Evolutionary conservation across 2,888 invertebrate genomes (phyloP), one percentile per base, ranked within the genome.

Genomic region (Melieria crassipennis): DNA sequence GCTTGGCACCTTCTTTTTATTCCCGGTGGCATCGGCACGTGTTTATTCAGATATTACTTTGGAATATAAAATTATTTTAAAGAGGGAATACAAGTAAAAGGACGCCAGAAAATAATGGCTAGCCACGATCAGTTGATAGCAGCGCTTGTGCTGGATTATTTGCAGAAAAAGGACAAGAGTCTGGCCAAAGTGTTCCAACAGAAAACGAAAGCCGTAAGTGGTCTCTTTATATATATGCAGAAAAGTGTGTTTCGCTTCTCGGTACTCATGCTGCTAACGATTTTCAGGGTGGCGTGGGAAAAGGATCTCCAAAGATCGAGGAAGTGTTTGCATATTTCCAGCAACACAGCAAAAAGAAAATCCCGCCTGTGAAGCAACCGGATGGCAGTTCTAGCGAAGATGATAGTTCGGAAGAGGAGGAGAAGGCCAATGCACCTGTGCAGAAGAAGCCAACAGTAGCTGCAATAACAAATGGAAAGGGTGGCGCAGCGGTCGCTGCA

Each of bases 141-240:
- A 78, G 90, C 92, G 5, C 83, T 94, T 70, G 88, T 93, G 72
- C 89, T 91, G 76, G 91, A 93, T 76, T 91, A 89, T 88, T 85
- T 94, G 71, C 83, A 87, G 72, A 90, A 88, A 76, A 88, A 89
- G 76, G 91, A 93, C 81, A 91, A 91, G 83, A 87, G 89, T 6
- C 81, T 94, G 47, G 94, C 94, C 0, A 89, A 90, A 79, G 88
- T 91, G 65, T 93, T 92, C 82, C 89, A 91, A 80, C 90, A 91
- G 80, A 93, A 92, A 87, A 90, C 91, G 1, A 93, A 93, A 84
- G 91, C 92, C 87, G 94, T 94, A 89, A 91, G 93, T 89, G 75
- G 13, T 48, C 7, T 45, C 57, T 70, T 55, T 65, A 74, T 70
- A 66, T 72, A 69, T 47, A 67, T 58, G 13, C 4, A 7, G 11